A percentile compares a stretch with the other conserved stretches of the same genome.
phyloP scores from a whole-genome alignment of 2,113 vertebrate genomes.

The Vulpes vulpes region DNA sequence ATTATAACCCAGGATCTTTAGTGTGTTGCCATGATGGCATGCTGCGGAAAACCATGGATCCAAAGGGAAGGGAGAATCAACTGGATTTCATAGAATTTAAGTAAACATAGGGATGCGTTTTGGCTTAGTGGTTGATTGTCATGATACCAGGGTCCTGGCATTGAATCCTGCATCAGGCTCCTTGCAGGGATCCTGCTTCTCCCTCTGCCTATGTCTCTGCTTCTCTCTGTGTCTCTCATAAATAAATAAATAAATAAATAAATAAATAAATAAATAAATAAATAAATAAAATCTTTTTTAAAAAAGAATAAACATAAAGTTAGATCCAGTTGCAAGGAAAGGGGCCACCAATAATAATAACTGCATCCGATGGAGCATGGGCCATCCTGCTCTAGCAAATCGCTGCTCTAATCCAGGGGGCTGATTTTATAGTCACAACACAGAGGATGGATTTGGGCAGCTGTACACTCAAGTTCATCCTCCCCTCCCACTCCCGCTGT shows the following conservation, averaged over 20 bases:
- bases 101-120: neutral
- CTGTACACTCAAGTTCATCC: rapidly evolving
- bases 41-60: neutral
- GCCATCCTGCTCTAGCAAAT: neutral
- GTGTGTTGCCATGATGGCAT: neutral
- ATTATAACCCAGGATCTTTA: neutral
- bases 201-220: no score
- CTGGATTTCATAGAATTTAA: neutral
- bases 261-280: no score
- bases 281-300: no score
- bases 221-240: no score
- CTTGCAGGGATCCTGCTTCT: no score
- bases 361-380: neutral
- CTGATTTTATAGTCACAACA: rapidly evolving
- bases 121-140: no score
- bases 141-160: no score
- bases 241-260: no score
- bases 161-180: no score
- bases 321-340: neutral
- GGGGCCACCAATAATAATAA: rapidly evolving
- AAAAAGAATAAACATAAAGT: neutral
- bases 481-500: no score
- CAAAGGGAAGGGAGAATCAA: neutral
- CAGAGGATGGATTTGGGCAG: no score
- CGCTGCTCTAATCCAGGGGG: neutral